Base-by-base conservation (phyloP, 1,140 invertebrate species). In the Holotrichia oblita region DNA sequence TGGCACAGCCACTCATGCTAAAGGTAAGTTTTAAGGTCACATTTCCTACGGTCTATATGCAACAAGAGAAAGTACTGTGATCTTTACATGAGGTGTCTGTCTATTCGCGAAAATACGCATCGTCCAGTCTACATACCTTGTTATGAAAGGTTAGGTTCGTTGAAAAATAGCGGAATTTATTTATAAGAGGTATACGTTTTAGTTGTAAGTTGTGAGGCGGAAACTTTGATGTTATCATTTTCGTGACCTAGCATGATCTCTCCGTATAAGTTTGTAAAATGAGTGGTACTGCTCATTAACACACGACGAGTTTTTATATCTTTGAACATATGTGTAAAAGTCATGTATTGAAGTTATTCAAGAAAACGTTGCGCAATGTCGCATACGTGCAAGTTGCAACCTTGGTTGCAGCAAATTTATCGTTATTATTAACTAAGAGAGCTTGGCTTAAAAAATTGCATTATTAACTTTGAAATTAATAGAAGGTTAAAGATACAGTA, bases 21-120 rank as follows among this genome's bases (percentile, higher is more conserved):
- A 55, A 55, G 48, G 48, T 55, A 55, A 55, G 48, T 17, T 55
- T 55, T 55, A 55, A 55, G 48, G 48, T 55, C 48, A 17, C 48
- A 55, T 55, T 55, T 55, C 17, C n/a, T 10, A 6, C 48, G 12
- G 27, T 34, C 2, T 34, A 34, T 34, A 17, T 55, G 48, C 48
- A 55, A 55, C 4, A 55, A n/a, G 48, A 55, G 48, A 55, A 55
- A 55, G 48, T 55, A 34, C 27, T 55, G 6, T 17, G 48, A 55
- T 55, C 48, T 55, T 6, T n/a, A 55, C 17, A 55, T 17, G 48
- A 34, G 27, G 27, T 34, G 27, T 34, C 27, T 34, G 27, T 4
- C 27, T 34, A 34, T 34, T 34, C 4, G 27, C 27, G 27, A 34
- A 34, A 34, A 34, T 34, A 34, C 27, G 27, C 4, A 34, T 34